phyloP scores from a whole-genome alignment of 2,797 vertebrate genomes.

The Melanotaenia maccullochi region DNA sequence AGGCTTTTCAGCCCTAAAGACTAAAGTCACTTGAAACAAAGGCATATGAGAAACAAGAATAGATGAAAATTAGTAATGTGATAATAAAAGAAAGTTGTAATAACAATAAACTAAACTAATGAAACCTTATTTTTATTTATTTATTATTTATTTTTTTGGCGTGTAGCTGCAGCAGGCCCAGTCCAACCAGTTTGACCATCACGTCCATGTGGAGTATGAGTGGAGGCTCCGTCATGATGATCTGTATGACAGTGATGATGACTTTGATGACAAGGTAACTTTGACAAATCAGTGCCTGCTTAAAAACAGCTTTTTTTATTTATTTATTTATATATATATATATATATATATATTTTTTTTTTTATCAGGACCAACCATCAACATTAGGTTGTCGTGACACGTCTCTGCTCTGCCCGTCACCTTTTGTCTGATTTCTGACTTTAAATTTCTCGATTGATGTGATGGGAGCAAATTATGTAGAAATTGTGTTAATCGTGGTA shows the following conservation, averaged over 20 bases:
- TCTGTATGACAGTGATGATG: conserved; percentile 87
- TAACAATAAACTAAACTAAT: neutral
- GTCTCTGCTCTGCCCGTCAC: neutral
- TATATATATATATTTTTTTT: no score
- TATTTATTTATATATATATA: neutral
- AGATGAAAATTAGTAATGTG: neutral
- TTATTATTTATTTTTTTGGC: neutral
- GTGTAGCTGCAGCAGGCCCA: conserved; percentile 85
- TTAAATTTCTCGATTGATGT: neutral
- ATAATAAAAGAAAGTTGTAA: neutral
- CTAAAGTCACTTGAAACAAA: neutral
- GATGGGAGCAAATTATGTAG: neutral
- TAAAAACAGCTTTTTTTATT: neutral
- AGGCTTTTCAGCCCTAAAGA: neutral
- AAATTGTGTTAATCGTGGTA: neutral
- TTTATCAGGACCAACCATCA: neutral
- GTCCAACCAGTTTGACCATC: conserved; percentile 86
- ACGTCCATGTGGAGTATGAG: conserved; percentile 86
- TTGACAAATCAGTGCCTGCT: neutral
- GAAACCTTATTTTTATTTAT: neutral
- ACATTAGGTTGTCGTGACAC: neutral
- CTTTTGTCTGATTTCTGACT: neutral
- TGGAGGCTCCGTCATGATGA: conserved; percentile 86
- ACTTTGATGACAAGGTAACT: conserved; percentile 80
- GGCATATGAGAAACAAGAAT: neutral